Percentiles rank a stretch among this genome's conserved stretches.
These are phyloP conservation scores for Bombus huntii DNA, from an alignment of 1,140 invertebrate genomes.

Conservation along the genomic window DNA sequence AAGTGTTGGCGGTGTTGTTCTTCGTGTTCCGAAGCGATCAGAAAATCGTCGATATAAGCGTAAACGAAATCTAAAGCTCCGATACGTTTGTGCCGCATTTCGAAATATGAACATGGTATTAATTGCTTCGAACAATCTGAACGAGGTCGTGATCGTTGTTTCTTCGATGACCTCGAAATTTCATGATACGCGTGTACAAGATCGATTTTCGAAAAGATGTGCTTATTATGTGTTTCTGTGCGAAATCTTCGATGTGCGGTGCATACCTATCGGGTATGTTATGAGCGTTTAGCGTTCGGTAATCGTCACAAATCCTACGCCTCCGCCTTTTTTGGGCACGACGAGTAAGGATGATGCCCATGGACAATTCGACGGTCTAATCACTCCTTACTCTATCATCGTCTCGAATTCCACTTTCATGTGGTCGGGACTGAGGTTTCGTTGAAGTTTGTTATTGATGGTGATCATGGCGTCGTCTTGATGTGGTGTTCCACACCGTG, in stretches of 20 bases:
- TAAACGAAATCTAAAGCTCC: rapidly evolving
- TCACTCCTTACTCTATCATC: rapidly evolving
- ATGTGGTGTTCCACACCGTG: no score
- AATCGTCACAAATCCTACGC: rapidly evolving
- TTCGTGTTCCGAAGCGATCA: no score
- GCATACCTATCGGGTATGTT: no score
- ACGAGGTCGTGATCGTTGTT: rapidly evolving
- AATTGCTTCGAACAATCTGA: rapidly evolving
- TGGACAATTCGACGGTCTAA: rapidly evolving
- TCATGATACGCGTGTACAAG: rapidly evolving
- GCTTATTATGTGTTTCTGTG: rapidly evolving
- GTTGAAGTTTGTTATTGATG: rapidly evolving
- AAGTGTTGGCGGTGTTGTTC: rapidly evolving
- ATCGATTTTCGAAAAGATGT: rapidly evolving
- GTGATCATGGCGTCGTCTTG: no score
- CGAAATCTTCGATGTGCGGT: no score
- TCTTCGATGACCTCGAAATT: rapidly evolving
- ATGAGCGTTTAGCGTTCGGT: rapidly evolving
- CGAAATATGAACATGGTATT: no score
- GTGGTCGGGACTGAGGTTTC: rapidly evolving
- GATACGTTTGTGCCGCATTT: no score
- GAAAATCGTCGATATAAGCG: rapidly evolving
- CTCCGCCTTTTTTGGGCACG: rapidly evolving
- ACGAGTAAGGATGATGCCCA: rapidly evolving
- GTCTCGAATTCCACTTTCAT: rapidly evolving